Conservation (phyloP, 2,797 vertebrate genomes). For the Vultur gryphus region DNA sequence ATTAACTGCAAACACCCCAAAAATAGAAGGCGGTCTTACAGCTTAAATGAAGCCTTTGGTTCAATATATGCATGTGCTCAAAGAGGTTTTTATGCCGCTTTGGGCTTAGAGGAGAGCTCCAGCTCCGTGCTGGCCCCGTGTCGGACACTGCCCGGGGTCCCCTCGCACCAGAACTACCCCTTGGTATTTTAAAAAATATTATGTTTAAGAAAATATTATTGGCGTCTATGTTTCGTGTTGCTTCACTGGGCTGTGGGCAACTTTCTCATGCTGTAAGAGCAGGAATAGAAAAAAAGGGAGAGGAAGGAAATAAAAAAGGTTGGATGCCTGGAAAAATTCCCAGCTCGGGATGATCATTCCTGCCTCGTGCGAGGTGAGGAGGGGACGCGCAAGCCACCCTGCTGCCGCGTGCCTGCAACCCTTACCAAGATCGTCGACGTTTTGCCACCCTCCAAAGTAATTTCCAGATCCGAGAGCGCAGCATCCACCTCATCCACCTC, state of each 20-base stretch:
- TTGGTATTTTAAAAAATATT: background rate
- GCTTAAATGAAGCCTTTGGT: background rate
- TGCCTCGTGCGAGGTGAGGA: accelerated
- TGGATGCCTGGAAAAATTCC: background rate
- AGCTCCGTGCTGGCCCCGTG: accelerated
- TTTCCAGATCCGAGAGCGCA: constrained; percentile 95
- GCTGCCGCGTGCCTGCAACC: background rate
- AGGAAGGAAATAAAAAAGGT: background rate
- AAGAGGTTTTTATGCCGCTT: background rate
- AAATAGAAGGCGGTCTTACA: background rate
- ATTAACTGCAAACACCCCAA: background rate
- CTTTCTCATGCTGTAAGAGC: background rate
- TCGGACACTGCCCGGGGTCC: accelerated
- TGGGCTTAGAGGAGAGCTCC: background rate
- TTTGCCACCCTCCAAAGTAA: constrained; percentile 97
- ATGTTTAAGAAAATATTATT: background rate
- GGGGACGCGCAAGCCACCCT: background rate
- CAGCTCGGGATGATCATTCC: background rate
- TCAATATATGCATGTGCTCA: accelerated
- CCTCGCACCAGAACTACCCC: background rate
- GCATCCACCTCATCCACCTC: constrained; percentile 98
- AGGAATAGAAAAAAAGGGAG: background rate
- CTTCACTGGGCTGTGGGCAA: background rate
- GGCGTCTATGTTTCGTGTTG: background rate
- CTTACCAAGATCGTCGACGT: constrained; percentile 93